Evolutionary conservation across 2,797 vertebrate genomes (phyloP), one percentile per base, ranked within the genome.

Genomic region (Garrulus glandarius): DNA sequence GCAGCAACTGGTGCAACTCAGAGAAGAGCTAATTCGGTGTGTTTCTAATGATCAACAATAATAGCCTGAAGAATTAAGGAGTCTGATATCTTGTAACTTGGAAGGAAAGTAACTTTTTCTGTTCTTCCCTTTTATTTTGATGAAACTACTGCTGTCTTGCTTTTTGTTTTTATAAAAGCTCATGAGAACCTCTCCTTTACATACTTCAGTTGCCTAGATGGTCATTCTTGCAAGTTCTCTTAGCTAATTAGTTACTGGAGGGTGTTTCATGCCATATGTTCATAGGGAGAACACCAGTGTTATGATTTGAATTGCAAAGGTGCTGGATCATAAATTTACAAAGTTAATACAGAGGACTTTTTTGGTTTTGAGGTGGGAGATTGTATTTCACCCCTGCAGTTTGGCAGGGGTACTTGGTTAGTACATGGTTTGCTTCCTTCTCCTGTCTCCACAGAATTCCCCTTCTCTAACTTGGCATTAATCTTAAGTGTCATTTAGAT

Each of bases 1-100:
- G 69, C 93, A 87, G 76, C 96, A 14, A 75, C 95, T 99, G 80
- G 41, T 98, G 67, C 97, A 98, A 79, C 92, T 98, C 92, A 98
- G 97, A 93, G 97, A 97, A 68, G 97, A 98, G 89, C 84, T 98
- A 22, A 97, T 98, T 79, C 36, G 93, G 98, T 99, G 97, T 93
- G 98, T 96, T 86, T 63, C 65, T 57, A 53, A 76, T 0, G 6
- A 50, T 23, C 68, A 19, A 47, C 29, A 71, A 0, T 27, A 56
- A 78, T 16, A 65, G 37, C 53, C 36, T 67, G 65, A 88, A 70
- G 49, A 90, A 63, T 39, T 57, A 13, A 50, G 43, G 24, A 92
- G 34, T 72, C n/a, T 72, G 49, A 14, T 87, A 9, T 74, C 88
- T 84, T 56, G 9, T 85, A 77, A 59, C 49, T 63, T 2, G 2